These are phyloP conservation scores for Bembecia ichneumoniformis DNA, from an alignment of 2,888 invertebrate species.

Conservation along the genomic window DNA sequence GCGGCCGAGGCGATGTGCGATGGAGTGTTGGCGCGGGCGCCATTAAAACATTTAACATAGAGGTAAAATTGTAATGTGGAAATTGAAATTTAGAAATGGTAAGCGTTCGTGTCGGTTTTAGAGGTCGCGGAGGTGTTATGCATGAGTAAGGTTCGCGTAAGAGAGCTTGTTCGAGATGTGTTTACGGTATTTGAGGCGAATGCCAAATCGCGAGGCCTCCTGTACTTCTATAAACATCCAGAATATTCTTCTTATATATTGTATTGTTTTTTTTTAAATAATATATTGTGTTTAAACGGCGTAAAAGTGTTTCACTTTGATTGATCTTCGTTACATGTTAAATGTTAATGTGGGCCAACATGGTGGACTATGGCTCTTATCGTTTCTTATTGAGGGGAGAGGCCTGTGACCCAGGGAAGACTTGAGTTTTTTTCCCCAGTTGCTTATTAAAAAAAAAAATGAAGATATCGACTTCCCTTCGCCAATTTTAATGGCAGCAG, in stretches of 20 bases:
- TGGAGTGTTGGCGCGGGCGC: no score
- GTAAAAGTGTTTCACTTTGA: no score
- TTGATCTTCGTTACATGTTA: no score
- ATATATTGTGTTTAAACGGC: constrained; percentile 70
- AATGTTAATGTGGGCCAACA: no score
- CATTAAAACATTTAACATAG: constrained; percentile 20
- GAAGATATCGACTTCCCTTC: no score
- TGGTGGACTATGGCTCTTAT: no score
- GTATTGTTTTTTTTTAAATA: constrained; percentile 67
- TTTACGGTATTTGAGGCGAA: not conserved
- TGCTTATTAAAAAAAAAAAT: no score
- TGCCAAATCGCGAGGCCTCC: not conserved
- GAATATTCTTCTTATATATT: constrained; percentile 65
- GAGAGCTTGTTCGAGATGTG: not conserved
- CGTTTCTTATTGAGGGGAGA: no score
- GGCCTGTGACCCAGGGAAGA: no score
- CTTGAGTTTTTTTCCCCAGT: no score
- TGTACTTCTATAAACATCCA: constrained; percentile 48
- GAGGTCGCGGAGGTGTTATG: constrained; percentile 6
- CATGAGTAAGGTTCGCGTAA: not conserved
- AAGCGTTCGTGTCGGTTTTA: constrained; percentile 22
- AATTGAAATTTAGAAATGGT: constrained; percentile 26
- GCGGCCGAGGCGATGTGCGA: no score
- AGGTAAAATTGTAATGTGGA: constrained; percentile 22
- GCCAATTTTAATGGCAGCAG: no score